These are phyloP conservation scores for Scarus forsteni DNA, from an alignment of 2,797 vertebrate species.

Conservation along the genomic window DNA sequence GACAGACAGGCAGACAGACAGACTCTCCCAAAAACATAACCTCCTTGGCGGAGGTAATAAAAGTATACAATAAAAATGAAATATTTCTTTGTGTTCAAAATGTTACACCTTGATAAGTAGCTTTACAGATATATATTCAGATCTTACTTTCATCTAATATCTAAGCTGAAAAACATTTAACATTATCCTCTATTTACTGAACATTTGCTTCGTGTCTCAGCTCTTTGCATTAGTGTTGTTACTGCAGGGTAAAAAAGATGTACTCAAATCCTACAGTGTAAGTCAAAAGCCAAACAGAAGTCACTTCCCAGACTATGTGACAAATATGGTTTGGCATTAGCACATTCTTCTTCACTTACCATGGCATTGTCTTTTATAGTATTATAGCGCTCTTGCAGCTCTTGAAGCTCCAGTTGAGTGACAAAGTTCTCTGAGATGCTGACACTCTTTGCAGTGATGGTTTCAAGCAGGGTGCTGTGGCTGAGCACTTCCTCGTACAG, in stretches of 20 bases:
- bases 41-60: no score
- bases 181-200: background rate
- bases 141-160: background rate
- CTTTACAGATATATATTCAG: background rate
- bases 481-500: conserved; percentile 94
- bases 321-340: no score
- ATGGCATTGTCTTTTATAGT: conserved; percentile 88
- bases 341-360: conserved; percentile 75
- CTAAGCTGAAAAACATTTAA: background rate
- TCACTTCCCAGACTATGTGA: no score
- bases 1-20: no score
- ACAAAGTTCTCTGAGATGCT: conserved; percentile 92
- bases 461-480: conserved; percentile 89
- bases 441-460: conserved; percentile 90
- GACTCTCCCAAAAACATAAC: no score
- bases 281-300: no score
- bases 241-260: no score
- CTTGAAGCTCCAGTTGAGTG: conserved; percentile 92
- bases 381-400: conserved; percentile 91
- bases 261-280: no score
- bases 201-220: no score
- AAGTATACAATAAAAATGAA: no score
- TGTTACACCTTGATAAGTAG: background rate
- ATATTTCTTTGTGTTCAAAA: no score
- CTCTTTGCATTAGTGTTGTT: no score